A percentile compares a stretch with the other conserved stretches of the same genome.
Evolutionary conservation across 2,113 vertebrate species (phyloP).

Genomic region (Melanotaenia duboulayi): DNA sequence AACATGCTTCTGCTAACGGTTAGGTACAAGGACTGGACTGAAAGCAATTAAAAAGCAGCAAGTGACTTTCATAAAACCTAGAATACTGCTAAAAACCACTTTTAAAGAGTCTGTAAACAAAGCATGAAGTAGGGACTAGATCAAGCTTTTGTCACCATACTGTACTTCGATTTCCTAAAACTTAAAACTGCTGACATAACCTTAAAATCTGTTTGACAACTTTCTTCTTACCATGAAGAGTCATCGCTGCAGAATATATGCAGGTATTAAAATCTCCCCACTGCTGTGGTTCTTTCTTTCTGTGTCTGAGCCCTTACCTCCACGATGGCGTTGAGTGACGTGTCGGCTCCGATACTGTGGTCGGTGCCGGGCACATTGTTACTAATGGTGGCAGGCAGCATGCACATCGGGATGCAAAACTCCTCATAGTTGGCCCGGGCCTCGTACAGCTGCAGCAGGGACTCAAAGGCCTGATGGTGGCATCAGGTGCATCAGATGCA

Average conservation of each 20-base stretch:
- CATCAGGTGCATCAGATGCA: constrained; percentile 66
- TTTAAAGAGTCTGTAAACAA: too few species aligned
- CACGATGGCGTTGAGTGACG: constrained; percentile 88
- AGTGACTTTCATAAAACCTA: too few species aligned
- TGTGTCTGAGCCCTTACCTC: constrained; percentile 86
- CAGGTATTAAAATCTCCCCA: neutral
- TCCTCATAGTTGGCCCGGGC: constrained; percentile 83
- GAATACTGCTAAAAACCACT: too few species aligned
- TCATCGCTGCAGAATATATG: neutral
- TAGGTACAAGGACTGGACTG: too few species aligned
- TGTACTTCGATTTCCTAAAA: too few species aligned
- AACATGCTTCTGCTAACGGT: too few species aligned
- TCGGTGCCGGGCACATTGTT: constrained; percentile 94
- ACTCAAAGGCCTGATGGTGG: constrained; percentile 86
- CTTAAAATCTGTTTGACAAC: too few species aligned
- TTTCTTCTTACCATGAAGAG: too few species aligned
- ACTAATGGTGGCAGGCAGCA: constrained; percentile 93
- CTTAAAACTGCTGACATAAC: too few species aligned
- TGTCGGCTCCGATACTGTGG: constrained; percentile 89
- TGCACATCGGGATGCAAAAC: constrained; percentile 90
- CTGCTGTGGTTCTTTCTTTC: neutral
- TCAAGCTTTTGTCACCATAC: too few species aligned
- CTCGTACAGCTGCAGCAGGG: constrained; percentile 83
- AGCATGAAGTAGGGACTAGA: too few species aligned
- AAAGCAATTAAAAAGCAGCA: too few species aligned